Evolutionary conservation across 2,888 invertebrate genomes (phyloP).

Genomic region (Kryphioiulus occultus): DNA sequence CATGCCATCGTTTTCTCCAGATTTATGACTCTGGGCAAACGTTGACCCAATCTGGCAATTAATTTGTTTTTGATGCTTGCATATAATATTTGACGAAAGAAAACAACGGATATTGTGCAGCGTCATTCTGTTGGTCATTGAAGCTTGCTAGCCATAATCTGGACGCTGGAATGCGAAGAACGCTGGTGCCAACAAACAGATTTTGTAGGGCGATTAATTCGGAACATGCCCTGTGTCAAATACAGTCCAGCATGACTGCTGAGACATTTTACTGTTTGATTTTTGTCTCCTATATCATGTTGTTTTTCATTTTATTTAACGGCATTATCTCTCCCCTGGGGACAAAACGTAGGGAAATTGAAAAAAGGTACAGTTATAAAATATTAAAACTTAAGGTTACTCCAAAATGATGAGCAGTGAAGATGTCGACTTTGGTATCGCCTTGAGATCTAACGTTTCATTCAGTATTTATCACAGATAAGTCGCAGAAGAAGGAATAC

Average conservation of each 20-base stretch:
- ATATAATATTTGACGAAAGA: background rate
- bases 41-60: background rate
- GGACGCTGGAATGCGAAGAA: background rate
- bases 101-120: background rate
- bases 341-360: too few species aligned
- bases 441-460: too few species aligned
- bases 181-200: background rate
- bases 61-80: constrained; percentile 34
- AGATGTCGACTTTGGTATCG: too few species aligned
- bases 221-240: background rate
- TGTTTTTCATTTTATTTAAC: too few species aligned
- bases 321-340: too few species aligned
- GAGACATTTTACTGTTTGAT: too few species aligned
- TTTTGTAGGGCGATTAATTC: background rate
- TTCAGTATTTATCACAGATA: too few species aligned
- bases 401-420: too few species aligned
- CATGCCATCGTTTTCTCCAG: background rate
- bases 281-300: too few species aligned
- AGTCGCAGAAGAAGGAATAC: too few species aligned
- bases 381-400: too few species aligned
- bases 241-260: background rate
- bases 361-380: too few species aligned
- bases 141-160: background rate
- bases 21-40: background rate
- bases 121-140: background rate